Evolutionary conservation across 2,113 vertebrate genomes (phyloP).

Genomic region (Phodopus roborovskii): DNA sequence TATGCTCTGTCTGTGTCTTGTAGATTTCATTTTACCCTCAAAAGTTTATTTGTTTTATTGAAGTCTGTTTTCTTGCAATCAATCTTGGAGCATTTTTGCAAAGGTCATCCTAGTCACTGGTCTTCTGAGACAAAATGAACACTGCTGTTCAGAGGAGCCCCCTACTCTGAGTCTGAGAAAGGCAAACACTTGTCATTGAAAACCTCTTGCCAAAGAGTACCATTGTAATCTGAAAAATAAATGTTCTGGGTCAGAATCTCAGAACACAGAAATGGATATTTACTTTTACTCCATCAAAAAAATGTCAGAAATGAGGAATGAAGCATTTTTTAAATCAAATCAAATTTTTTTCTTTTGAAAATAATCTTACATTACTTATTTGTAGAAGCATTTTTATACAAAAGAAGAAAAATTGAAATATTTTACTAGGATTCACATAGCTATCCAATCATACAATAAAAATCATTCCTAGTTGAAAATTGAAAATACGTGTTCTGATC

Average conservation of each 20-base stretch:
- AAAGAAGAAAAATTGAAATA: slow-evolving; percentile 6
- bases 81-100: slow-evolving; percentile 53
- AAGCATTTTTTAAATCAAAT: not conserved
- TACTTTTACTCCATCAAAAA: slow-evolving; percentile 28
- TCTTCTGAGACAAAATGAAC: slow-evolving; percentile 31
- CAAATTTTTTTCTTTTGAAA: not conserved
- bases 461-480: not conserved
- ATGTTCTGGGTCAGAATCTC: not conserved
- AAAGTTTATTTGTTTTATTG: slow-evolving; percentile 45
- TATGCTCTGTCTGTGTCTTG: not conserved
- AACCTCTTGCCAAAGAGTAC: not conserved
- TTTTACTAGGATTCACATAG: not conserved
- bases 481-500: slow-evolving; percentile 10
- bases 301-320: not conserved
- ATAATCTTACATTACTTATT: not conserved
- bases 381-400: not conserved
- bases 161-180: not conserved
- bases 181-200: slow-evolving; percentile 55
- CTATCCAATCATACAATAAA: not conserved
- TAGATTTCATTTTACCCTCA: slow-evolving; percentile 17
- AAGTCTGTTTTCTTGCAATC: slow-evolving; percentile 27
- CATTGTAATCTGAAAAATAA: slow-evolving; percentile 34
- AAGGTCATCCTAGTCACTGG: slow-evolving; percentile 52
- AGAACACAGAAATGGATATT: slow-evolving; percentile 27
- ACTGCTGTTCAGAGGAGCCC: not conserved